A percentile compares a stretch with the other conserved stretches of the same genome.
phyloP scores from a whole-genome alignment of 1,140 invertebrate species.

The Ctenoplectra terminalis region DNA sequence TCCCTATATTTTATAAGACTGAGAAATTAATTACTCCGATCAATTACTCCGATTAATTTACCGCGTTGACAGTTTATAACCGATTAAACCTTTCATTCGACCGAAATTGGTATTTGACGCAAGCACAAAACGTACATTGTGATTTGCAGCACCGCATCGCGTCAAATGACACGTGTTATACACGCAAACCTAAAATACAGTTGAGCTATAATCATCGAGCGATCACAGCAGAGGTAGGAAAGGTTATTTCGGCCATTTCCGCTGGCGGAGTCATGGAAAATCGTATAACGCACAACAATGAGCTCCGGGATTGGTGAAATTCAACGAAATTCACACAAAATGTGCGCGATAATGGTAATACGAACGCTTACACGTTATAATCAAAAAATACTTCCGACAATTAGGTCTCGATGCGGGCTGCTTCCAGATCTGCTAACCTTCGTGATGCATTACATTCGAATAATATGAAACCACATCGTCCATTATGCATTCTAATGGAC shows the following conservation, averaged over 20 bases:
- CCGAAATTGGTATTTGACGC: not conserved
- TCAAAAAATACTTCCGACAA: not conserved
- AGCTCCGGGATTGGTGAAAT: not conserved
- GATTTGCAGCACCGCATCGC: not conserved
- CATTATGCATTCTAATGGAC: too few relatives aligned
- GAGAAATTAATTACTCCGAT: not conserved
- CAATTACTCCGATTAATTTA: not conserved
- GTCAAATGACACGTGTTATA: not conserved
- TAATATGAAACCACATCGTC: not conserved
- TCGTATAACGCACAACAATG: constrained; percentile 3
- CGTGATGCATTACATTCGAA: not conserved
- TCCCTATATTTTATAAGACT: too few relatives aligned
- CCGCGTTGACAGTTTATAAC: too few relatives aligned
- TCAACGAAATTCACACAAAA: not conserved
- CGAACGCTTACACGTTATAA: not conserved
- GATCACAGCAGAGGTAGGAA: not conserved
- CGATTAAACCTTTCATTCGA: too few relatives aligned
- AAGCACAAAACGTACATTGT: too few relatives aligned
- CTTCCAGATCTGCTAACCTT: not conserved
- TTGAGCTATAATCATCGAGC: not conserved
- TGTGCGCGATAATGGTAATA: not conserved
- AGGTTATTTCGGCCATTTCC: not conserved
- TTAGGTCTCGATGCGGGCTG: not conserved
- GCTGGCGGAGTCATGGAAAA: not conserved
- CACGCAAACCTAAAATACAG: not conserved